These are phyloP conservation scores for Pseudanteris insignis DNA, from an alignment of 2,888 invertebrate genomes.

Conservation along the genomic window DNA sequence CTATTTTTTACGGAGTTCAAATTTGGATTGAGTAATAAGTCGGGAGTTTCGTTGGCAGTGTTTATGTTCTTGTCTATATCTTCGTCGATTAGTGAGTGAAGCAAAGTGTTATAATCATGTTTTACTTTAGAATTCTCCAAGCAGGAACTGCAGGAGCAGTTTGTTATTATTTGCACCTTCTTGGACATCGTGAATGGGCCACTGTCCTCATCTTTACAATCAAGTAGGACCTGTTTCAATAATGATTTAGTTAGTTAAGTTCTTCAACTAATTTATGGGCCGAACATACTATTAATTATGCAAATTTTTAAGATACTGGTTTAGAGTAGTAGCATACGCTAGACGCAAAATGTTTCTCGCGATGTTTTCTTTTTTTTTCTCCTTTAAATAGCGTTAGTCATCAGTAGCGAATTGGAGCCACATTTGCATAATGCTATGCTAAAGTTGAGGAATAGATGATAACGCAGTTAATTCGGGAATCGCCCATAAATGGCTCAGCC, in stretches of 20 bases:
- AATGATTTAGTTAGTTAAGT: background rate
- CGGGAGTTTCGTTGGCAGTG: slow-evolving; percentile 61
- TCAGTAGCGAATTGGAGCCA: slow-evolving; percentile 4
- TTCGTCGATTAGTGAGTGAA: slow-evolving; percentile 58
- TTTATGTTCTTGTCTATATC: slow-evolving; percentile 59
- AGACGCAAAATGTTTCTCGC: background rate
- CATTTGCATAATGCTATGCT: slow-evolving; percentile 22
- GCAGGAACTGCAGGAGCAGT: slow-evolving; percentile 74
- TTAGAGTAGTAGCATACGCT: background rate
- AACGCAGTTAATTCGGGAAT: slow-evolving; percentile 1
- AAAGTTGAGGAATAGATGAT: slow-evolving; percentile 5
- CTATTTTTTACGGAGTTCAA: slow-evolving; percentile 59
- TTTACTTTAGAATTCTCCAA: slow-evolving; percentile 66
- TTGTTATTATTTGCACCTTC: slow-evolving; percentile 74
- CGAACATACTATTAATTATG: background rate
- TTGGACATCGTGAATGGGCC: slow-evolving; percentile 69
- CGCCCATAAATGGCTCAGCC: too few species aligned
- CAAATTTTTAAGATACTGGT: slow-evolving; percentile 4
- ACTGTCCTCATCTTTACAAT: slow-evolving; percentile 69
- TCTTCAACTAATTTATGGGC: background rate
- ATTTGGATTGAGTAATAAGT: slow-evolving; percentile 60
- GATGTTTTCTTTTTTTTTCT: background rate
- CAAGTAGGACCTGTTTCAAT: slow-evolving; percentile 69
- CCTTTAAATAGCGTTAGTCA: slow-evolving; percentile 8
- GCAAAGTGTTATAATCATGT: slow-evolving; percentile 60